Evolutionary conservation across 2,113 vertebrate genomes (phyloP).

Genomic region (Esox niger): DNA sequence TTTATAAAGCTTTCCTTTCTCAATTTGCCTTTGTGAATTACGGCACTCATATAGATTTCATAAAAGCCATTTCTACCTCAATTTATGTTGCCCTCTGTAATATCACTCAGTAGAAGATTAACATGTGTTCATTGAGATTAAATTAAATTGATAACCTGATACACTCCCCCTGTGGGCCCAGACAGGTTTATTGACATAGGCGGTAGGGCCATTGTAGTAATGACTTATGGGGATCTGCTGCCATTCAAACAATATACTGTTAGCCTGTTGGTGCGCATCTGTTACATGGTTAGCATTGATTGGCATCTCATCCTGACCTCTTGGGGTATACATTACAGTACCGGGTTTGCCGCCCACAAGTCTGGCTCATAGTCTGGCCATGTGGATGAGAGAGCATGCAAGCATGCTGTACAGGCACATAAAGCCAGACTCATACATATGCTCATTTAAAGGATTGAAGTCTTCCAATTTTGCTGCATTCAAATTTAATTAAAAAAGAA

Average conservation of each 20-base stretch:
- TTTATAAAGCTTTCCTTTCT: no score
- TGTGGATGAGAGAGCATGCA: no score
- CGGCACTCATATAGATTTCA: not conserved
- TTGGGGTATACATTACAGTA: not conserved
- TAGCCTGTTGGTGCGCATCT: not conserved
- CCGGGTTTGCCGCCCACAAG: not conserved
- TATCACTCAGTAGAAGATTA: slow-evolving; percentile 6
- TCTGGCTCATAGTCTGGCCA: no score
- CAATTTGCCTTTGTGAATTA: no score
- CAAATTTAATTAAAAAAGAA: no score
- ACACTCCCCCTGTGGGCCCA: not conserved
- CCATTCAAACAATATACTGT: not conserved
- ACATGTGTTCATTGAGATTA: not conserved
- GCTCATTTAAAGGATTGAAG: not conserved
- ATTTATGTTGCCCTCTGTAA: not conserved
- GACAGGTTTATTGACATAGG: slow-evolving; percentile 14
- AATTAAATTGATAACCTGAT: not conserved
- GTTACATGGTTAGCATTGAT: slow-evolving; percentile 5
- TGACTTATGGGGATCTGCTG: not conserved
- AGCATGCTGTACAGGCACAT: no score
- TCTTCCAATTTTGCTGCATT: no score
- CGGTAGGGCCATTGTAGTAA: not conserved
- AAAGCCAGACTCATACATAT: not conserved
- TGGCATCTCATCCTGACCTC: slow-evolving; percentile 8
- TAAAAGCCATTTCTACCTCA: not conserved